These are phyloP conservation scores for Thalassaphorura encarpata DNA, from an alignment of 1,140 invertebrate species.

Conservation along the genomic window DNA sequence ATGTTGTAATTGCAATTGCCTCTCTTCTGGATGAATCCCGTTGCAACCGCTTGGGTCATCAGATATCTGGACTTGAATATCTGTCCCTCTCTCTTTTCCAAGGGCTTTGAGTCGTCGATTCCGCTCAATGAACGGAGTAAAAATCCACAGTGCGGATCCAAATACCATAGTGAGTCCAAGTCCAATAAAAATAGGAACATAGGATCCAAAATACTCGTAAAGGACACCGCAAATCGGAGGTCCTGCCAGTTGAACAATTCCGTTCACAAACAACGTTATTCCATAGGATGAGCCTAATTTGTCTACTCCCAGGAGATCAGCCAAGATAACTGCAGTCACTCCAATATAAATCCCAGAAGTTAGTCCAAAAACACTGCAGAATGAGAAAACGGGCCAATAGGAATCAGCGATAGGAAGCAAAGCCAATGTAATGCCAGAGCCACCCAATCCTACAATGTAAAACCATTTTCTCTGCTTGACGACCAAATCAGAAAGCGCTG, in stretches of 20 bases:
- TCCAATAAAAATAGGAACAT: conserved; percentile 56
- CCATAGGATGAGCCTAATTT: conserved; percentile 72
- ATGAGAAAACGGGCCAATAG: conserved; percentile 47
- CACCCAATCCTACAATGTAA: conserved; percentile 61
- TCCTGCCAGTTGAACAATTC: conserved; percentile 63
- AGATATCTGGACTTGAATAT: background rate
- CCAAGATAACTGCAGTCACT: conserved; percentile 72
- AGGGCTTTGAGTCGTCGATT: no score
- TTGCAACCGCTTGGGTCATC: no score
- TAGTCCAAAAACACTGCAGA: conserved; percentile 64
- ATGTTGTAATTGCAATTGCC: no score
- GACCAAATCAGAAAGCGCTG: conserved; percentile 62
- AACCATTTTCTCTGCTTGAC: conserved; percentile 66
- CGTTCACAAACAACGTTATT: conserved; percentile 71
- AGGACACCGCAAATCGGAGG: conserved; percentile 64
- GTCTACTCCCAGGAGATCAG: conserved; percentile 70
- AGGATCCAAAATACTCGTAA: conserved; percentile 48
- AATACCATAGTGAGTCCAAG: conserved; percentile 59
- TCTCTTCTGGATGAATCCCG: no score
- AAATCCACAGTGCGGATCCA: conserved; percentile 61
- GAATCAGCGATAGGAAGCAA: conserved; percentile 52
- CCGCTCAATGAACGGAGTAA: conserved; percentile 48
- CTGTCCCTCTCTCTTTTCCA: background rate
- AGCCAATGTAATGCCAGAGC: conserved; percentile 61
- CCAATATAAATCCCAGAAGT: conserved; percentile 76